Evolutionary conservation across 2,113 vertebrate genomes (phyloP).

Genomic region (Seriola aureovittata): DNA sequence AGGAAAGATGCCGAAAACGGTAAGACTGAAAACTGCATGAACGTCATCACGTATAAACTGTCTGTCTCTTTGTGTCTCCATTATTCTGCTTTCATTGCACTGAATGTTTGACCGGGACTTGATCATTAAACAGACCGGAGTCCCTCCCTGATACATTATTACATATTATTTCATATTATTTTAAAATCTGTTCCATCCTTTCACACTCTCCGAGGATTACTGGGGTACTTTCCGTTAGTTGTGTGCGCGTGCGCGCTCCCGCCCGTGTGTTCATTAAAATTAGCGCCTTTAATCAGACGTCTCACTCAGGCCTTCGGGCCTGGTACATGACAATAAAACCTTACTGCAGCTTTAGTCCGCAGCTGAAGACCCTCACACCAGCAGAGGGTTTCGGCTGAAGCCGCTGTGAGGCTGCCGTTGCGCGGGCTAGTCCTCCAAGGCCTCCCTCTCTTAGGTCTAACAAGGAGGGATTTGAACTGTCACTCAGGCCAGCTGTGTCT

Average conservation of each 20-base stretch:
- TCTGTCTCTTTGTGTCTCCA: neutral
- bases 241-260: slow-evolving; percentile 72
- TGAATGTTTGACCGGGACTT: neutral
- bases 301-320: neutral
- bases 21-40: slow-evolving; percentile 57
- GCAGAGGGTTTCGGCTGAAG: slow-evolving; percentile 19
- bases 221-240: slow-evolving; percentile 76
- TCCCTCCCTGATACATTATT: no score
- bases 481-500: slow-evolving; percentile 63
- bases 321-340: fast-evolving
- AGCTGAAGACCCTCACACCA: neutral
- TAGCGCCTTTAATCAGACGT: slow-evolving; percentile 52
- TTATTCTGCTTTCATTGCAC: neutral
- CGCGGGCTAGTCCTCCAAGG: slow-evolving; percentile 55
- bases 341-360: no score
- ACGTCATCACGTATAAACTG: neutral
- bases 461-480: slow-evolving; percentile 64
- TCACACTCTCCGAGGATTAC: slow-evolving; percentile 2
- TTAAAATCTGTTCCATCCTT: slow-evolving; percentile 30
- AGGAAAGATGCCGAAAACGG: slow-evolving; percentile 86
- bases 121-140: no score
- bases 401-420: slow-evolving; percentile 50
- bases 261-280: slow-evolving; percentile 51
- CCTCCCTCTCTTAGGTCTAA: slow-evolving; percentile 51
- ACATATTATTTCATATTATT: neutral